Evolutionary conservation across 2,888 invertebrate species (phyloP), one percentile per base, ranked within the genome.

Genomic region (Apamea crenata): DNA sequence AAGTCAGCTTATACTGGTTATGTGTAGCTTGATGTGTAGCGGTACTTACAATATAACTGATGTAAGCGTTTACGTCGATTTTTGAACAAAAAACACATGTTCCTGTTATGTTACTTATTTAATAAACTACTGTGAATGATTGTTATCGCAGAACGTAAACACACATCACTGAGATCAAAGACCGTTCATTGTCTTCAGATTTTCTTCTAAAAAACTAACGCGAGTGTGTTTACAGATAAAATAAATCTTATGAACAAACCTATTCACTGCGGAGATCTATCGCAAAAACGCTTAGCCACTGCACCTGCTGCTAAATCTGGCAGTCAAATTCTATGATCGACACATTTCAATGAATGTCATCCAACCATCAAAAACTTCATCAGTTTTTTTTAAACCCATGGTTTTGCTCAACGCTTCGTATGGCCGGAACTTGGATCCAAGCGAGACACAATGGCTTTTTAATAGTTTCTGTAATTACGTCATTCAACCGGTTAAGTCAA

Each of bases 161-260:
- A 70, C 5, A 70, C 29, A 67, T 81, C 81, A 59, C 10, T 36
- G 0, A 82, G 81, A 76, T 81, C 76, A 81, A 76, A 81, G 76
- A 29, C n/a, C n/a, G n/a, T n/a, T 21, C 56, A 70, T 63, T 44
- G 50, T 75, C 81, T 81, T 76, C 66, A 18, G 66, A 76, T 71
- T 71, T 59, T 75, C 36, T 61, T 67, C 5, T 16, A 53, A 47
- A 68, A 44, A 67, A 44, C 36, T 36, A 7, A 50, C 16, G 29
- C 12, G 53, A 71, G 70, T 53, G 29, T 53, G 36, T 81, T 81
- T 82, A 82, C 47, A 63, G 70, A 61, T 68, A 71, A 63, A 66
- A 70, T 29, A 40, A 29, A 67, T 61, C 44, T 67, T 0, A 12
- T 63, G 71, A 68, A 82, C 61, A 68, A 32, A 68, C 59, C 50